Conservation (phyloP, 2,888 invertebrate species). For the Nematopogon swammerdamellus region DNA sequence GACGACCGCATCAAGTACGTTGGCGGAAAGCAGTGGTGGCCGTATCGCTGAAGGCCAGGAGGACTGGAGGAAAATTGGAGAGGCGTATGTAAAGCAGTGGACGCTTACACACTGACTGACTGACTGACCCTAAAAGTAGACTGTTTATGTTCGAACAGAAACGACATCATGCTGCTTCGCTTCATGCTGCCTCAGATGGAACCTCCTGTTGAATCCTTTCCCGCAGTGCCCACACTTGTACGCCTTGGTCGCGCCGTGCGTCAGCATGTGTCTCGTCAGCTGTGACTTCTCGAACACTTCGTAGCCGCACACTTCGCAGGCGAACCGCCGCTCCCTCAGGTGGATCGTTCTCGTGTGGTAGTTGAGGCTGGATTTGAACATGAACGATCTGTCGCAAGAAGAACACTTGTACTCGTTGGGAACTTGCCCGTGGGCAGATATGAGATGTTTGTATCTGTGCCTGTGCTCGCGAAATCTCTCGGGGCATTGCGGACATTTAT, state of each 20-base stretch:
- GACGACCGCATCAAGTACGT: too few species aligned
- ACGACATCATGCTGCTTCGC: conserved; percentile 34
- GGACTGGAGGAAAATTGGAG: too few species aligned
- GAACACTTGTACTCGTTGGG: conserved; percentile 45
- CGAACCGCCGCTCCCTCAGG: conserved; percentile 42
- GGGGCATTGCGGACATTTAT: conserved; percentile 36
- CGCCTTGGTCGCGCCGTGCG: conserved; percentile 52
- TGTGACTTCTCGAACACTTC: conserved; percentile 43
- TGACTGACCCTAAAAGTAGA: too few species aligned
- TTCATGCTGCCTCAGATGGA: conserved; percentile 57
- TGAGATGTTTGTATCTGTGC: conserved; percentile 38
- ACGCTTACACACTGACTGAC: too few species aligned
- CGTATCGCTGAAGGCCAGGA: too few species aligned
- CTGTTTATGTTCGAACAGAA: too few species aligned
- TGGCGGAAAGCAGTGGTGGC: too few species aligned
- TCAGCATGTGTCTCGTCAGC: conserved; percentile 46
- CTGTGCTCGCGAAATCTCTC: conserved; percentile 45
- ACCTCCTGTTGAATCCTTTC: conserved; percentile 57
- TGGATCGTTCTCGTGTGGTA: conserved; percentile 60
- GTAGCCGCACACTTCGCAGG: conserved; percentile 42
- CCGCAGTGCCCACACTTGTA: conserved; percentile 59
- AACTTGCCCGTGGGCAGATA: conserved; percentile 38
- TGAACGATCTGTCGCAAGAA: conserved; percentile 44
- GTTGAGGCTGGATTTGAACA: conserved; percentile 55
- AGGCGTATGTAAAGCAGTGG: too few species aligned